phyloP scores from a whole-genome alignment of 2,113 vertebrate species.

The Entosphenus tridentatus region DNA sequence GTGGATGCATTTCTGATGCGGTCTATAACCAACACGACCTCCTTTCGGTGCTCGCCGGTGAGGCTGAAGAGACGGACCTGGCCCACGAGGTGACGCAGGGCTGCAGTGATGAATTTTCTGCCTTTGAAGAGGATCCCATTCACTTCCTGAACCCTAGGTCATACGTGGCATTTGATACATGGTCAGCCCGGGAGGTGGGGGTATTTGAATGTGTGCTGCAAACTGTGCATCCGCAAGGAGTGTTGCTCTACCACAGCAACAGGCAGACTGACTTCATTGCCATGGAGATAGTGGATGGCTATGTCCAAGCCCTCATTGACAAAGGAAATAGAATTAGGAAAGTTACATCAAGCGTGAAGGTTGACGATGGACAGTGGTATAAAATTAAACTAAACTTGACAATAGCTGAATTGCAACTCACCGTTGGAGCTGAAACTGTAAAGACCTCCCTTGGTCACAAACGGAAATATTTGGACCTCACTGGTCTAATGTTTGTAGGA shows the following conservation, averaged over 20 bases:
- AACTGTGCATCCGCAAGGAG: constrained; percentile 33
- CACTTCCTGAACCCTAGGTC: constrained; percentile 72
- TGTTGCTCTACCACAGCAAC: constrained; percentile 41
- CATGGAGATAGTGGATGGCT: constrained; percentile 44
- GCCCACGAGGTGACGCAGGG: constrained; percentile 51
- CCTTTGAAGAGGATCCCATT: constrained; percentile 40
- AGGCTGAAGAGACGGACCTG: constrained; percentile 23
- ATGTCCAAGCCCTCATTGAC: constrained; percentile 29
- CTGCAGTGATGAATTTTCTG: constrained; percentile 62
- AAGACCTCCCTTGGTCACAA: too few relatives aligned
- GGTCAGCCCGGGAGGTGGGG: constrained; percentile 23
- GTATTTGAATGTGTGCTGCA: constrained; percentile 37
- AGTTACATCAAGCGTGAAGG: constrained; percentile 24
- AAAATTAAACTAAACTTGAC: constrained; percentile 30
- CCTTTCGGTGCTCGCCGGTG: constrained; percentile 36
- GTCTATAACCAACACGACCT: constrained; percentile 42
- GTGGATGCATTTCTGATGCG: constrained; percentile 48
- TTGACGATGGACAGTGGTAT: constrained; percentile 52
- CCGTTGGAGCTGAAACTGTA: constrained; percentile 18
- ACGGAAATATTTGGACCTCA: too few relatives aligned
- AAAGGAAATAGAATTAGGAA: constrained; percentile 25
- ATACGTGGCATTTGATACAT: constrained; percentile 34
- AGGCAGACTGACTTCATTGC: constrained; percentile 34
- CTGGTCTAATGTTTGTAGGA: too few relatives aligned
- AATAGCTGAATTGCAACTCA: constrained; percentile 32